Evolutionary conservation across 1,140 invertebrate genomes (phyloP).

Genomic region (Latrodectus geometricus): DNA sequence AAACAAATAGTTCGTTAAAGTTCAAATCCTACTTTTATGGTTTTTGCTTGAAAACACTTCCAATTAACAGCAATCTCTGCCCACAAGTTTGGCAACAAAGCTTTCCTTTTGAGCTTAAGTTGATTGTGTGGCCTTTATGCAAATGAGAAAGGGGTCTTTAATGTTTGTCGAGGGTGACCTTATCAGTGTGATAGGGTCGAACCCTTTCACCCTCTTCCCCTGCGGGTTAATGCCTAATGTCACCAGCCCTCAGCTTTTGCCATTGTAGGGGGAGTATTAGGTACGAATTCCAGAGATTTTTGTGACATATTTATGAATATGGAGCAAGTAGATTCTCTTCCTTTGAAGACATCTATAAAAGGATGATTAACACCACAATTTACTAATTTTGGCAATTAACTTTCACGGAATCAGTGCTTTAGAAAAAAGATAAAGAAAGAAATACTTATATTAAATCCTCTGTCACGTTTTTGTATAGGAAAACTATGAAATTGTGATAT

Average conservation of each 20-base stretch:
- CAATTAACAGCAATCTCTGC: background rate
- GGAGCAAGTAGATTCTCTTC: too few relatives aligned
- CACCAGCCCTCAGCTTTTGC: background rate
- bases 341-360: too few relatives aligned
- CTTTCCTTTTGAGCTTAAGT: background rate
- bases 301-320: background rate
- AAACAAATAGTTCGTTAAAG: background rate
- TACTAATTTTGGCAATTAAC: too few relatives aligned
- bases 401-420: too few relatives aligned
- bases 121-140: slow-evolving; percentile 1
- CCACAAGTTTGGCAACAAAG: background rate
- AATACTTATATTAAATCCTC: too few relatives aligned
- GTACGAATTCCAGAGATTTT: too few relatives aligned
- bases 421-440: too few relatives aligned
- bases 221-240: too few relatives aligned
- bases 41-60: background rate
- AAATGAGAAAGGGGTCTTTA: slow-evolving; percentile 27
- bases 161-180: slow-evolving; percentile 48
- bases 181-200: background rate
- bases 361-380: too few relatives aligned
- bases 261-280: background rate
- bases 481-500: too few relatives aligned
- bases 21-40: background rate
- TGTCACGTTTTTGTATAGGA: too few relatives aligned
- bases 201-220: background rate